These are phyloP conservation scores for Ramphastos sulfuratus DNA, from an alignment of 2,113 vertebrate species.

Conservation along the genomic window DNA sequence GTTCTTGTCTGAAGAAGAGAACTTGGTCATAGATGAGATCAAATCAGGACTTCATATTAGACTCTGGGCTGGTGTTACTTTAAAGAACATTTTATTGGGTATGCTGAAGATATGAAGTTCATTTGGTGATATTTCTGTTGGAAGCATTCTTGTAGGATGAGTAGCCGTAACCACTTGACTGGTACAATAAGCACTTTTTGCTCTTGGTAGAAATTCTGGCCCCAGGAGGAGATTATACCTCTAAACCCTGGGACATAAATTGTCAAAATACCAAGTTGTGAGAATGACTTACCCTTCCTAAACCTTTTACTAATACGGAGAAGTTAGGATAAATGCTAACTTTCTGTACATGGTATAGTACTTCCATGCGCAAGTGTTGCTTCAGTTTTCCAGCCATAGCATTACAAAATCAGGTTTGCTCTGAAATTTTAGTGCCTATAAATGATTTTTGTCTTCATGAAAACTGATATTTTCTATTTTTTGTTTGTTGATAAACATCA, in stretches of 20 bases:
- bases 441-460: not conserved
- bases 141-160: not conserved
- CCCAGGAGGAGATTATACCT: not conserved
- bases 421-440: not conserved
- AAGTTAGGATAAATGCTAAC: not conserved
- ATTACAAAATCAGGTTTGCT: not conserved
- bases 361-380: not conserved
- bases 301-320: not conserved
- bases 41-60: not conserved
- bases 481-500: not conserved
- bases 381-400: not conserved
- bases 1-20: not conserved
- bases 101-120: not conserved
- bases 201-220: not conserved
- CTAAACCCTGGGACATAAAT: not conserved
- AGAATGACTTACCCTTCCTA: not conserved
- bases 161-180: not conserved
- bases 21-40: not conserved
- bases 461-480: not conserved
- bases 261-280: not conserved
- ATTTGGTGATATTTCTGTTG: not conserved
- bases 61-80: not conserved
- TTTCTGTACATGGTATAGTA: not conserved
- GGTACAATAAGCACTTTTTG: not conserved
- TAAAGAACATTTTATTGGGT: not conserved